A percentile compares a stretch with the other conserved stretches of the same genome.
These are phyloP conservation scores for Drosophila obscura DNA, from an alignment of 1,140 invertebrate species.

Conservation along the genomic window DNA sequence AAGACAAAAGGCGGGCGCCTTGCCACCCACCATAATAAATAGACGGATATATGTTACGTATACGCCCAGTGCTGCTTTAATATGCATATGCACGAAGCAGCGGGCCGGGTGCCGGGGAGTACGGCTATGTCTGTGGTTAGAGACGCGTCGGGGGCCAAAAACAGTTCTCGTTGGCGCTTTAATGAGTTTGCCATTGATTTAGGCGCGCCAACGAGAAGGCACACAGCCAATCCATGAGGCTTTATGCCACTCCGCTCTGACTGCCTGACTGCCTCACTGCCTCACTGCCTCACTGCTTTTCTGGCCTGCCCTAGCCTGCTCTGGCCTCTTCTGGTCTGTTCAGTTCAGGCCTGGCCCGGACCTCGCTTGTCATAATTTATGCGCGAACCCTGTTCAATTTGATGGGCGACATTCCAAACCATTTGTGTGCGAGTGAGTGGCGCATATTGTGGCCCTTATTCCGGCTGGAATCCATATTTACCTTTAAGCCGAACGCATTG, in stretches of 20 bases:
- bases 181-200: slow-evolving; percentile 81
- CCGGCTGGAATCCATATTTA: slow-evolving; percentile 60
- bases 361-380: slow-evolving; percentile 71
- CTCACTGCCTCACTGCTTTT: not conserved
- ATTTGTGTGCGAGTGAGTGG: slow-evolving; percentile 54
- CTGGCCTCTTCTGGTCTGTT: too few species aligned
- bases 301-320: not conserved
- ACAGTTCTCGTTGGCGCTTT: slow-evolving; percentile 56
- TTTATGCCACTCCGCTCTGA: slow-evolving; percentile 1
- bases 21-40: slow-evolving; percentile 48
- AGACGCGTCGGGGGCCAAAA: slow-evolving; percentile 44
- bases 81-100: slow-evolving; percentile 66
- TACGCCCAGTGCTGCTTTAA: slow-evolving; percentile 70
- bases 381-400: slow-evolving; percentile 69
- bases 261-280: not conserved
- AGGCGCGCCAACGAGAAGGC: slow-evolving; percentile 37
- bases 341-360: not conserved
- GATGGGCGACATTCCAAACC: slow-evolving; percentile 70
- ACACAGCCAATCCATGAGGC: slow-evolving; percentile 26
- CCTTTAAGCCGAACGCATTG: slow-evolving; percentile 53
- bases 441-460: slow-evolving; percentile 16
- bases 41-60: slow-evolving; percentile 63
- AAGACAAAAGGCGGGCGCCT: slow-evolving; percentile 56
- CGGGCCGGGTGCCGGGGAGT: slow-evolving; percentile 6
- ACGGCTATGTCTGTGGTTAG: slow-evolving; percentile 46